Conservation (phyloP, 2,888 invertebrate species). For the Pogonocherus hispidulus region DNA sequence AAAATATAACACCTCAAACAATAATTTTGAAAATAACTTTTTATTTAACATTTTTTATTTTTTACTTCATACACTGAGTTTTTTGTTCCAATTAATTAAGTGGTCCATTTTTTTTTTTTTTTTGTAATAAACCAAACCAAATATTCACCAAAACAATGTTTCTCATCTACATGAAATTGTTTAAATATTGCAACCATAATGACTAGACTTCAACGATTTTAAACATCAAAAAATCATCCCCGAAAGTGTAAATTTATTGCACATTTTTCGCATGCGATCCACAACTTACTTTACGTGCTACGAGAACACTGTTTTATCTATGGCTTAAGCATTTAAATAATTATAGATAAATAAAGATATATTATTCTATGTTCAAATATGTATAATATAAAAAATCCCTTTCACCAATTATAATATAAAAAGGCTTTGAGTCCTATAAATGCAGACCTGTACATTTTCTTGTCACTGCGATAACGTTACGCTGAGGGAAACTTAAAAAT, state of each 20-base stretch:
- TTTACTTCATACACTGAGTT: too few species aligned
- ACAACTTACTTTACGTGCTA: slow-evolving; percentile 47
- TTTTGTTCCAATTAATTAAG: too few species aligned
- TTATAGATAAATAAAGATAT: slow-evolving; percentile 54
- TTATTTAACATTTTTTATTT: too few species aligned
- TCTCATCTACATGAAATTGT: too few species aligned
- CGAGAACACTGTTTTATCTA: slow-evolving; percentile 39
- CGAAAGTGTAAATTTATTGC: slow-evolving; percentile 44
- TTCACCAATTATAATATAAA: slow-evolving; percentile 60
- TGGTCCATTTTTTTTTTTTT: too few species aligned
- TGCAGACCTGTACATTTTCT: slow-evolving; percentile 30
- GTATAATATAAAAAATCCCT: slow-evolving; percentile 57
- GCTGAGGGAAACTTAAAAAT: slow-evolving; percentile 52
- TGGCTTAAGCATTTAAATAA: slow-evolving; percentile 52
- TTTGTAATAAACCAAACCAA: too few species aligned
- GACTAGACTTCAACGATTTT: slow-evolving; percentile 30
- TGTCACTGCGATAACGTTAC: slow-evolving; percentile 51
- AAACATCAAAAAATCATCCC: slow-evolving; percentile 17
- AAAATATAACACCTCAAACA: too few species aligned
- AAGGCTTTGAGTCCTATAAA: slow-evolving; percentile 53
- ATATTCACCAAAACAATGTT: too few species aligned
- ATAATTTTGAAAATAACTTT: too few species aligned
- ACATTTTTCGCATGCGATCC: slow-evolving; percentile 38
- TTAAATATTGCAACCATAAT: slow-evolving; percentile 24
- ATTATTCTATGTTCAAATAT: slow-evolving; percentile 52